A percentile compares a stretch with the other conserved stretches of the same genome.
Conservation (phyloP, 1,140 invertebrate genomes). For the Drosophila nigrodunni region DNA sequence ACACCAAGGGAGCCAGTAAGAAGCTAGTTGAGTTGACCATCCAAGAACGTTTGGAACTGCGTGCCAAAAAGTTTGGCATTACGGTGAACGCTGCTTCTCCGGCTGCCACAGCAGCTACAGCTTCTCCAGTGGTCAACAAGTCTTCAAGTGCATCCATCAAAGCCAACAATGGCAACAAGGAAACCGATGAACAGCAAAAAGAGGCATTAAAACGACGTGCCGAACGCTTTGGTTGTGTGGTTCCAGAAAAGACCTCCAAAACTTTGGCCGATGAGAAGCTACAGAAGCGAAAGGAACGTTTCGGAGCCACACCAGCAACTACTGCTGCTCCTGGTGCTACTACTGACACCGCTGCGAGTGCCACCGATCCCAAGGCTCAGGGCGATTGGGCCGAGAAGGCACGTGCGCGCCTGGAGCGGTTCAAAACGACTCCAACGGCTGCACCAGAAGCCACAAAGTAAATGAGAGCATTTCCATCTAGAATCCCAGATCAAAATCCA, state of each 20-base stretch:
- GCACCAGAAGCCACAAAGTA: constrained; percentile 37
- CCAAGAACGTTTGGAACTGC: constrained; percentile 90
- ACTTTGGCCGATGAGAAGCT: constrained; percentile 88
- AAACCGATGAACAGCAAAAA: constrained; percentile 85
- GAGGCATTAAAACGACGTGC: constrained; percentile 90
- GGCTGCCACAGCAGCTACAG: not conserved
- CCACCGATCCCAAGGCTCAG: constrained; percentile 65
- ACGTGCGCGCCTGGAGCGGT: constrained; percentile 74
- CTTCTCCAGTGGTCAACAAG: constrained; percentile 85
- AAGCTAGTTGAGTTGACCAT: constrained; percentile 87
- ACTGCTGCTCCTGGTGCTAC: constrained; percentile 85
- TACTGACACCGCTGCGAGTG: constrained; percentile 84
- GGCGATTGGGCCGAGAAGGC: constrained; percentile 78
- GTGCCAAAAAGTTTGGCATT: constrained; percentile 92
- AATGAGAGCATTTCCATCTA: not conserved
- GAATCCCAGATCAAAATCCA: constrained; percentile 15
- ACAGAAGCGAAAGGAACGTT: constrained; percentile 90
- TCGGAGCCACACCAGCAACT: constrained; percentile 83
- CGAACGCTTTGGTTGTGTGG: constrained; percentile 90
- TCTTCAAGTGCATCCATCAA: constrained; percentile 77
- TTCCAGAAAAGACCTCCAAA: constrained; percentile 89
- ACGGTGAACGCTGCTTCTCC: constrained; percentile 4
- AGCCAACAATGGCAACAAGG: constrained; percentile 63
- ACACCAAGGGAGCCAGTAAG: constrained; percentile 30
- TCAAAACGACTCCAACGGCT: constrained; percentile 52